A percentile compares a stretch with the other conserved stretches of the same genome.
These are phyloP conservation scores for Miniopterus natalensis DNA, from an alignment of 2,113 vertebrate species.

Conservation along the genomic window DNA sequence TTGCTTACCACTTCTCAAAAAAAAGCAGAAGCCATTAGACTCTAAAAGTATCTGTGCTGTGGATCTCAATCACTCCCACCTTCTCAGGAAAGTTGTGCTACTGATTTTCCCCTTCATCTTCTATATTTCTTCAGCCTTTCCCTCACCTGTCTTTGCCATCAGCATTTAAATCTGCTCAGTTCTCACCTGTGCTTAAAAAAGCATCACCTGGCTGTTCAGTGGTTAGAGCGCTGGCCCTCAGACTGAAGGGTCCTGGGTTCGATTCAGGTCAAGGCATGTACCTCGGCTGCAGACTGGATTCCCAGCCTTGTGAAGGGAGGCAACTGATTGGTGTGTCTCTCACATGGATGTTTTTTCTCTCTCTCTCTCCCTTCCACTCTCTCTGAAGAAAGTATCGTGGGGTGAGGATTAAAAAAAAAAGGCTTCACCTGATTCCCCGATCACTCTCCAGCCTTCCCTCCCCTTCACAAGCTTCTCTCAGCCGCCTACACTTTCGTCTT, in stretches of 20 bases:
- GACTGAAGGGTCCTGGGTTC: too few species aligned
- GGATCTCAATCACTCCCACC: neutral
- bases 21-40: neutral
- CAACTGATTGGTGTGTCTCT: too few species aligned
- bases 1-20: slow-evolving; percentile 5
- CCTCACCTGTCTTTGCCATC: slow-evolving; percentile 35
- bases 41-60: neutral
- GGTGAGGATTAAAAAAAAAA: neutral
- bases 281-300: too few species aligned
- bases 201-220: neutral
- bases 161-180: slow-evolving; percentile 14
- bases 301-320: too few species aligned
- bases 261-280: too few species aligned
- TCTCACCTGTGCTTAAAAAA: neutral
- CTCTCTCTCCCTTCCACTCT: too few species aligned
- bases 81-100: neutral
- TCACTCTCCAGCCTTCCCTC: slow-evolving; percentile 45
- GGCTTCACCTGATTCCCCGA: slow-evolving; percentile 50
- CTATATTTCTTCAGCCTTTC: neutral
- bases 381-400: too few species aligned
- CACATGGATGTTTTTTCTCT: too few species aligned
- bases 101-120: neutral
- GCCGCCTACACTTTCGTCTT: slow-evolving; percentile 76
- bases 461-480: slow-evolving; percentile 55
- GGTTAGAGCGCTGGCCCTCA: too few species aligned